A percentile compares a stretch with the other conserved stretches of the same genome.
These are phyloP conservation scores for Lasioglossum albipes DNA, from an alignment of 1,140 invertebrate genomes.

Conservation along the genomic window DNA sequence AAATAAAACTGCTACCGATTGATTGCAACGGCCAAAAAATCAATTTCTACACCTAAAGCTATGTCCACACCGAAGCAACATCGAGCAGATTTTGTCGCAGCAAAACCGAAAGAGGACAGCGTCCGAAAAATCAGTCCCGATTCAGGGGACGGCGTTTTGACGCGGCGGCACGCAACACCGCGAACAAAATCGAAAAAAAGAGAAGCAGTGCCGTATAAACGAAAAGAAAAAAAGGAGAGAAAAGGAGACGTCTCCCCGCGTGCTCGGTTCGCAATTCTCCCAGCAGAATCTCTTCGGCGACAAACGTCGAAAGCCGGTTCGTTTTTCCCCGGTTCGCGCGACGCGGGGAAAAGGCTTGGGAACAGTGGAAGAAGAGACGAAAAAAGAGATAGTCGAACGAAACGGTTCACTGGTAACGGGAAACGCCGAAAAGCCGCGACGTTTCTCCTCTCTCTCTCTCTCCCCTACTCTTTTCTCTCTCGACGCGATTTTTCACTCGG, in stretches of 20 bases:
- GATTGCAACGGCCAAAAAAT: no score
- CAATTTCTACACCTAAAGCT: no score
- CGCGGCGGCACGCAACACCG: background rate
- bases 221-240: no score
- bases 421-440: background rate
- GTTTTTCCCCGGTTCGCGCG: background rate
- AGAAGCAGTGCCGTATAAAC: no score
- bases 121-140: background rate
- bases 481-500: slow-evolving; percentile 15
- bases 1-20: no score
- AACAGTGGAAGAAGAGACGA: background rate
- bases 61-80: no score
- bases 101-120: background rate
- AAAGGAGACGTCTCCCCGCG: background rate
- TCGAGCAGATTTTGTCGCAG: no score
- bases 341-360: background rate
- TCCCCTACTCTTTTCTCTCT: background rate
- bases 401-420: slow-evolving; percentile 11
- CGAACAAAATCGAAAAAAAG: no score
- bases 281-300: background rate
- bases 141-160: background rate
- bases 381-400: slow-evolving; percentile 1
- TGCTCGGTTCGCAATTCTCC: background rate
- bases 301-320: background rate
- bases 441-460: background rate